Evolutionary conservation across 1,140 invertebrate species (phyloP).

Genomic region (Drosophila santomea): DNA sequence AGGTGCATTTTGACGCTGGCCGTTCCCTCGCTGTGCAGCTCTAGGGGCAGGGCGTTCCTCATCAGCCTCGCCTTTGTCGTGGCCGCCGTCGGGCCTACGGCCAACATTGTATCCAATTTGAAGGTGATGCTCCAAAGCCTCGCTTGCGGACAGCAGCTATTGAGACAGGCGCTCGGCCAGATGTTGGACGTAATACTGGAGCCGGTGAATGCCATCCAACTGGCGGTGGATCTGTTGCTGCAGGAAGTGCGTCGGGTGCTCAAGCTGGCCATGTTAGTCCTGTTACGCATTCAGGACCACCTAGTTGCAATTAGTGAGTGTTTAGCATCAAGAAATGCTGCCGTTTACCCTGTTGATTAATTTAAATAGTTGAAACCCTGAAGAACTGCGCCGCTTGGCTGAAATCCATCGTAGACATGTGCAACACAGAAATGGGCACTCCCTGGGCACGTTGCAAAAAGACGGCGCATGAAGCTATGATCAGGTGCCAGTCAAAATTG

Average conservation of each 20-base stretch:
- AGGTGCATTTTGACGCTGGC: slow-evolving; percentile 89
- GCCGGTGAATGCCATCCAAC: slow-evolving; percentile 88
- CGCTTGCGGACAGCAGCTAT: slow-evolving; percentile 91
- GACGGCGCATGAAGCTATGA: slow-evolving; percentile 87
- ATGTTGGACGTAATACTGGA: slow-evolving; percentile 88
- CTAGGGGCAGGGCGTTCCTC: slow-evolving; percentile 90
- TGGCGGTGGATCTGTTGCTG: slow-evolving; percentile 87
- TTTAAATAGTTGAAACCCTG: slow-evolving; percentile 87
- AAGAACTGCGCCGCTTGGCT: slow-evolving; percentile 90
- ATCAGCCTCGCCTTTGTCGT: slow-evolving; percentile 92
- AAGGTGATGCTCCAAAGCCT: slow-evolving; percentile 90
- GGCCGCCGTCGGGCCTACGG: slow-evolving; percentile 90
- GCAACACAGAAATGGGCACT: slow-evolving; percentile 89
- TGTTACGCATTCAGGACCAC: slow-evolving; percentile 87
- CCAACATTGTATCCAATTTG: slow-evolving; percentile 91
- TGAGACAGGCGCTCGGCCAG: slow-evolving; percentile 88
- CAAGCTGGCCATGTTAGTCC: slow-evolving; percentile 86
- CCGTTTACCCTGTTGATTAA: no score
- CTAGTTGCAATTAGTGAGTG: slow-evolving; percentile 84
- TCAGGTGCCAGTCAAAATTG: slow-evolving; percentile 87
- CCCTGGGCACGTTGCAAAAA: slow-evolving; percentile 87
- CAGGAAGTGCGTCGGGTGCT: slow-evolving; percentile 87
- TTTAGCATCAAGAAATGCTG: slow-evolving; percentile 59
- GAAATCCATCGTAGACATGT: slow-evolving; percentile 88
- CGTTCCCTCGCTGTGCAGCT: slow-evolving; percentile 91